phyloP scores from a whole-genome alignment of 2,113 vertebrate genomes.

The Urocynchramus pylzowi region DNA sequence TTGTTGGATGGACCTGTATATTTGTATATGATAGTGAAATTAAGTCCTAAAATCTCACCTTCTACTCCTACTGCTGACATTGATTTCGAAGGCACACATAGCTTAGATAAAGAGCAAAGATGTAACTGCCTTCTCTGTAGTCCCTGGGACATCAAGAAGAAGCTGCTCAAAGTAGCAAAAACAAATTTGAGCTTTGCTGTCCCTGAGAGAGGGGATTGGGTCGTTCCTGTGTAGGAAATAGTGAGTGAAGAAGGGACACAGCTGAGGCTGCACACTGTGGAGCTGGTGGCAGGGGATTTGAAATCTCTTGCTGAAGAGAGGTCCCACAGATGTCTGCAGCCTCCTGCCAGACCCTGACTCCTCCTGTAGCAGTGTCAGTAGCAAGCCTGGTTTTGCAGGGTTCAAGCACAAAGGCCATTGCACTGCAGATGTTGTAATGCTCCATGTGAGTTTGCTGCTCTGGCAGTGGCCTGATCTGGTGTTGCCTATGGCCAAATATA shows the following conservation, averaged over 20 bases:
- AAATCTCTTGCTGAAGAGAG: neutral
- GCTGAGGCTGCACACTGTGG: neutral
- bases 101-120: neutral
- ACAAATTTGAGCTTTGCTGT: neutral
- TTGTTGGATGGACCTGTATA: neutral
- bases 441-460: neutral
- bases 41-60: slow-evolving; percentile 14
- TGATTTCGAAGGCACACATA: slow-evolving; percentile 28
- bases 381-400: neutral
- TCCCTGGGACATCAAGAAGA: neutral
- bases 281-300: neutral
- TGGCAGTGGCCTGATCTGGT: neutral
- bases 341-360: neutral
- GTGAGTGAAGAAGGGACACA: neutral
- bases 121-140: neutral
- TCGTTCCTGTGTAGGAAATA: neutral
- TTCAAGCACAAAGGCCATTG: neutral
- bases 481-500: neutral
- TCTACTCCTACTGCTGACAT: neutral
- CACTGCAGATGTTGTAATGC: neutral
- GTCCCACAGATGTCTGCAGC: neutral
- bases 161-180: neutral
- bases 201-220: neutral
- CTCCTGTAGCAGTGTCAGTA: neutral
- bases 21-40: slow-evolving; percentile 31